Evolutionary conservation across 2,888 invertebrate genomes (phyloP).

Genomic region (Drosophila mercatorum): DNA sequence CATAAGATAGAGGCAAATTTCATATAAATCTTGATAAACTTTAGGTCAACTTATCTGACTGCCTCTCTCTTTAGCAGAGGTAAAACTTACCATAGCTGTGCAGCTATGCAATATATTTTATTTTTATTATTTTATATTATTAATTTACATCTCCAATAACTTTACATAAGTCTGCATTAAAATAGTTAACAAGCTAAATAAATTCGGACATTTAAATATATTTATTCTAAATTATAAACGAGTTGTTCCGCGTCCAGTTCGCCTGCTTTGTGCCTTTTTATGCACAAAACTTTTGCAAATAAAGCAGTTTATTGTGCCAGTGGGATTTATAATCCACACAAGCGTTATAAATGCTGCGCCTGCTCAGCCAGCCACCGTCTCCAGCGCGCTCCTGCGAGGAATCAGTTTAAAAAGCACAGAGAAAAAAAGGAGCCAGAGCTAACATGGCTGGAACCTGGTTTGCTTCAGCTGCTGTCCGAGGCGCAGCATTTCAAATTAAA

Average conservation of each 20-base stretch:
- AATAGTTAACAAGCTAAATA: slow-evolving; percentile 32
- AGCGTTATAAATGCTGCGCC: slow-evolving; percentile 69
- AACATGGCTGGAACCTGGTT: slow-evolving; percentile 28
- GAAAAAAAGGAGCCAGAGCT: slow-evolving; percentile 10
- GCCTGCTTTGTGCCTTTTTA: slow-evolving; percentile 16
- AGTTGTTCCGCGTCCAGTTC: slow-evolving; percentile 5
- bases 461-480: slow-evolving; percentile 28
- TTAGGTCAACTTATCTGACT: not conserved
- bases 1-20: no score
- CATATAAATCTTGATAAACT: no score
- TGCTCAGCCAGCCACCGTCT: not conserved
- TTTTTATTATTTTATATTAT: no score
- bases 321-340: slow-evolving; percentile 79
- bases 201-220: slow-evolving; percentile 17
- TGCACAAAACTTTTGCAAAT: slow-evolving; percentile 71
- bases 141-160: slow-evolving; percentile 2
- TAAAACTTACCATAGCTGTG: no score
- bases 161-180: slow-evolving; percentile 23
- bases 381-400: not conserved
- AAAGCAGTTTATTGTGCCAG: slow-evolving; percentile 77
- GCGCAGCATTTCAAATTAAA: slow-evolving; percentile 77
- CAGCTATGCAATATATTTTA: no score
- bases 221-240: slow-evolving; percentile 13
- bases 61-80: not conserved
- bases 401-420: slow-evolving; percentile 51